phyloP scores from a whole-genome alignment of 2,888 invertebrate species.

The Eurytoma adleriae region DNA sequence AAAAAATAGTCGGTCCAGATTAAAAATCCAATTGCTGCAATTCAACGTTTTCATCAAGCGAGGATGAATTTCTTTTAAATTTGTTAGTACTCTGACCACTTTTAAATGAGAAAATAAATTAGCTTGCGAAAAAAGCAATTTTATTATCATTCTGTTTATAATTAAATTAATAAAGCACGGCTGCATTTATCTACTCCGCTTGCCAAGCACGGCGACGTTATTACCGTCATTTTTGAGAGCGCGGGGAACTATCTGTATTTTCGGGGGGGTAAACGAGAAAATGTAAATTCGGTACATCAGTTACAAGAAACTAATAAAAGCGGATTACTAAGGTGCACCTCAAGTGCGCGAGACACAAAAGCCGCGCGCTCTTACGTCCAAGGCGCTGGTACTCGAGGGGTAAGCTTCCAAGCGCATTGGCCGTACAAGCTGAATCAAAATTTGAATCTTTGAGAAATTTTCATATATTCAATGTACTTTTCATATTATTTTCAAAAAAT shows the following conservation, averaged over 20 bases:
- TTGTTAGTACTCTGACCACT: too few relatives aligned
- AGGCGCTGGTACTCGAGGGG: conserved; percentile 30
- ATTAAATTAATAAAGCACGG: too few relatives aligned
- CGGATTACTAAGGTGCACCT: conserved; percentile 34
- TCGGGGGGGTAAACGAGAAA: conserved; percentile 10
- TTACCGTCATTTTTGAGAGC: conserved; percentile 20
- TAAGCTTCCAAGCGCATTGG: conserved; percentile 39
- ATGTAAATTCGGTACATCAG: conserved; percentile 48
- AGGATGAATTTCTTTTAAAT: too few relatives aligned
- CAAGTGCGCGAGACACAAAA: conserved; percentile 26
- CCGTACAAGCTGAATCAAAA: conserved; percentile 37
- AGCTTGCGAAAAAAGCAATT: background rate
- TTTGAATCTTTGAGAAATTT: background rate
- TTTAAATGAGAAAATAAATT: too few relatives aligned
- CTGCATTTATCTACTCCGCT: background rate
- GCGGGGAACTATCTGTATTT: conserved; percentile 24
- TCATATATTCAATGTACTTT: background rate
- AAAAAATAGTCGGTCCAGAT: too few relatives aligned
- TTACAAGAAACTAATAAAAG: conserved; percentile 53
- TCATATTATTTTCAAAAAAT: too few relatives aligned
- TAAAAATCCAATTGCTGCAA: too few relatives aligned
- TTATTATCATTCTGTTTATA: background rate
- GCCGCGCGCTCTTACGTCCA: conserved; percentile 34
- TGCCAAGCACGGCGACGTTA: background rate
- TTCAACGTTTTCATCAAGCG: too few relatives aligned